These are phyloP conservation scores for Blennius ocellaris DNA, from an alignment of 2,113 vertebrate genomes.

Conservation along the genomic window DNA sequence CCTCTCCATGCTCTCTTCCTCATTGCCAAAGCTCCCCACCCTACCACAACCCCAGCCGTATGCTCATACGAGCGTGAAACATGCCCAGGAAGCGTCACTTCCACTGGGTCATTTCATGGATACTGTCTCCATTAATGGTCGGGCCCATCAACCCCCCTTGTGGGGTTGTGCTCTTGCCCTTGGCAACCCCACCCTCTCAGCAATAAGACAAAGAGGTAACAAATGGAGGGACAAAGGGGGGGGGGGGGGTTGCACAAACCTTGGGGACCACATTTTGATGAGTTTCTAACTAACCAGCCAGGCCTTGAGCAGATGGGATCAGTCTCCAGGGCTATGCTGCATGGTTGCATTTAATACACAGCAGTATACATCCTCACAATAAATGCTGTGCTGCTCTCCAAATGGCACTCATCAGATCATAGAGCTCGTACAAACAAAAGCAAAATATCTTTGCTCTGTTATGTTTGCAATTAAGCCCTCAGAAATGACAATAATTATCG, in stretches of 20 bases:
- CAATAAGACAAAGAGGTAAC: slow-evolving; percentile 76
- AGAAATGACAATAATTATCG: slow-evolving; percentile 40
- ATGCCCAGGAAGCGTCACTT: slow-evolving; percentile 75
- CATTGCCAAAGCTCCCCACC: slow-evolving; percentile 57
- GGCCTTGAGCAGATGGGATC: slow-evolving; percentile 80
- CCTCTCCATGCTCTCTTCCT: slow-evolving; percentile 56
- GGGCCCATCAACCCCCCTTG: slow-evolving; percentile 33
- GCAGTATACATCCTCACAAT: slow-evolving; percentile 45
- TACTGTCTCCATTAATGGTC: slow-evolving; percentile 67
- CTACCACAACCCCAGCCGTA: slow-evolving; percentile 54
- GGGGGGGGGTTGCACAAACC: slow-evolving; percentile 46
- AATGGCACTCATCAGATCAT: slow-evolving; percentile 29
- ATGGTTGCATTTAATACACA: slow-evolving; percentile 59
- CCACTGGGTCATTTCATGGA: slow-evolving; percentile 74
- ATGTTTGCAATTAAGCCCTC: slow-evolving; percentile 23
- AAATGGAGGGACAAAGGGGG: slow-evolving; percentile 71
- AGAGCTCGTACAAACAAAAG: slow-evolving; percentile 14
- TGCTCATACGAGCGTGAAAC: slow-evolving; percentile 75
- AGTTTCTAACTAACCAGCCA: slow-evolving; percentile 63
- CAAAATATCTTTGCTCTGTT: slow-evolving; percentile 36
- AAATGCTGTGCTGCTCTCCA: slow-evolving; percentile 26
- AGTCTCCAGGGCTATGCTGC: slow-evolving; percentile 71
- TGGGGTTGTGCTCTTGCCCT: slow-evolving; percentile 64
- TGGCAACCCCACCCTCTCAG: slow-evolving; percentile 61
- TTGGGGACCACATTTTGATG: slow-evolving; percentile 74